phyloP scores from a whole-genome alignment of 2,797 vertebrate species.

The Sarcophilus harrisii region DNA sequence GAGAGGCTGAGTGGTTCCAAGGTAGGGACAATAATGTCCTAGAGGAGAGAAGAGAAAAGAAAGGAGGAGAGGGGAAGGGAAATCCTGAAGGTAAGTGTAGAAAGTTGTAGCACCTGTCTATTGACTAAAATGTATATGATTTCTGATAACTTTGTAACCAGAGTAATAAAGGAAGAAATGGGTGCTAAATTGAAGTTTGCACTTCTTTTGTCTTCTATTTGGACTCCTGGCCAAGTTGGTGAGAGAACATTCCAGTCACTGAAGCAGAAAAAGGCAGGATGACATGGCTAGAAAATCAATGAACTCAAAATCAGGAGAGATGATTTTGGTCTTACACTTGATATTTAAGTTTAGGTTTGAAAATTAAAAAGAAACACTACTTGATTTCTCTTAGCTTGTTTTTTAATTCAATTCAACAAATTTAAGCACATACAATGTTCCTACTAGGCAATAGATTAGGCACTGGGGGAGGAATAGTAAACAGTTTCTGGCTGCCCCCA shows the following conservation, averaged over 20 bases:
- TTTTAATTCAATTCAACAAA: neutral
- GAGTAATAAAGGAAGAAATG: neutral
- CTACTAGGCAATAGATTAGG: neutral
- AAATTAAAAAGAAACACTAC: neutral
- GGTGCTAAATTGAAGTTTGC: neutral
- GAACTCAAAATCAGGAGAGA: neutral
- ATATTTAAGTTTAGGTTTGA: neutral
- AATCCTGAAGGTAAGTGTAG: neutral
- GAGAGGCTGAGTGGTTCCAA: slow-evolving; percentile 83
- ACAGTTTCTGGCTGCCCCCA: neutral
- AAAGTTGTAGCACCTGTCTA: neutral
- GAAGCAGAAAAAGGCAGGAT: neutral
- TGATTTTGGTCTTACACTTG: neutral
- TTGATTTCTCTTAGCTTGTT: neutral
- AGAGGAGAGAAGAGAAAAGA: neutral
- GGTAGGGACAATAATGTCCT: slow-evolving; percentile 88
- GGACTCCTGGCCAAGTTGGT: neutral
- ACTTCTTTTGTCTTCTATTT: neutral
- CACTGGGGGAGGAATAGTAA: neutral
- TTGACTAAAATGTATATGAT: neutral
- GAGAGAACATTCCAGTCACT: neutral
- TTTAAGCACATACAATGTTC: neutral
- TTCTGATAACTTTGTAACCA: neutral
- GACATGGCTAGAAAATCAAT: neutral
- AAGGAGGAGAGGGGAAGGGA: too few species aligned